Base-by-base conservation (phyloP, 2,888 invertebrate species). In the Hypercompe scribonia region DNA sequence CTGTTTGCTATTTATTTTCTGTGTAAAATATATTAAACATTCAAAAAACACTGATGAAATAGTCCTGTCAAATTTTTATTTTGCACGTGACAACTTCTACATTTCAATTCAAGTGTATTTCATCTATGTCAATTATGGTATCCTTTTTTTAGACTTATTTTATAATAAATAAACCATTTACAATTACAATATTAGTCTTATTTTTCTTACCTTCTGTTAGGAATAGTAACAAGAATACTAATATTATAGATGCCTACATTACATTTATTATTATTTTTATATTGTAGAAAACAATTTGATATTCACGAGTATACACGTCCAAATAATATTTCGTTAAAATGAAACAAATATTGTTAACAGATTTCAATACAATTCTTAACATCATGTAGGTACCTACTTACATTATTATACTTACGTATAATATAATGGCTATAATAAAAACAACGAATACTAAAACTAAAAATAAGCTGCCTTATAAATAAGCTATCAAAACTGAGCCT, bases 401-500 rank as follows among this genome's bases (percentile, higher is more conserved):
- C 7, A 31, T 2, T 18, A 13, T 11, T n/a, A 54, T n/a, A 54
- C 11, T 3, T n/a, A 54, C 11, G 42, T 42, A 66, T 11, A 39
- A 66, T 39, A 66, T 21, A 42, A 28, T 3, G 42, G 39, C n/a
- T 15, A 15, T 15, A n/a, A 42, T 2, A 28, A 24, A 28, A 39
- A 42, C 31, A 63, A 58, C 11, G 63, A 70, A 42, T 71, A 42
- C 65, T 58, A n/a, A n/a, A n/a, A n/a, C n/a, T 58, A 33, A 39
- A 42, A 46, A 36, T 66, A 67, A 74, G 61, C 42, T 28, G 64
- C 33, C 31, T 61, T 64, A 68, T 64, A 54, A 50, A 66, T 66
- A 50, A 68, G 28, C 68, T 69, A 39, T 65, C 46, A 65, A 58
- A 72, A 71, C 46, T 58, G 24, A 65, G 61, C 70, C 63, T 33